Conservation (phyloP, 2,888 invertebrate species). For the Amphiduros pacificus region DNA sequence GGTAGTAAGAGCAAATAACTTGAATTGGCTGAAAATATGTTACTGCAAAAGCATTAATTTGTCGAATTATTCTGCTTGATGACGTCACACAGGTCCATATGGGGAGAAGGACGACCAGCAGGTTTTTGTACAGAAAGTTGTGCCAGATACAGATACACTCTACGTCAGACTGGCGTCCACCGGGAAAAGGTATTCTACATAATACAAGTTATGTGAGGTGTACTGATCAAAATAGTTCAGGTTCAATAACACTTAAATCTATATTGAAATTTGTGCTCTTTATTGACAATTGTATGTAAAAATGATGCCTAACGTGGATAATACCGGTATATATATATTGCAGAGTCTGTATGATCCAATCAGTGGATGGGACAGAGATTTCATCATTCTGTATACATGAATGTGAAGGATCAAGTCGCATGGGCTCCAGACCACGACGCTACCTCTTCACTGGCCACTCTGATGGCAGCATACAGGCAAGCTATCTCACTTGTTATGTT, state of each 20-base stretch:
- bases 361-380: conserved; percentile 87
- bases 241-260: too few species aligned
- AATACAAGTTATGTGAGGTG: too few species aligned
- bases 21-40: too few species aligned
- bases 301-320: too few species aligned
- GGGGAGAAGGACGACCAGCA: conserved; percentile 98
- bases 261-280: too few species aligned
- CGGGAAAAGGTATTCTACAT: conserved; percentile 81
- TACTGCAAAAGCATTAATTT: too few species aligned
- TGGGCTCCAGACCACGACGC: conserved; percentile 84
- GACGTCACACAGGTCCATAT: conserved; percentile 68
- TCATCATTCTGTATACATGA: conserved; percentile 96
- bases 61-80: neutral
- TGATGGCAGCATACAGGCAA: conserved; percentile 54
- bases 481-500: too few species aligned
- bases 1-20: too few species aligned
- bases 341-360: conserved; percentile 35
- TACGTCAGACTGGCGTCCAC: conserved; percentile 93
- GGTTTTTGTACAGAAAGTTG: conserved; percentile 96
- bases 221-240: too few species aligned
- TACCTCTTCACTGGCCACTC: conserved; percentile 58
- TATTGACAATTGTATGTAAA: too few species aligned
- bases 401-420: conserved; percentile 92
- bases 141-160: conserved; percentile 93
- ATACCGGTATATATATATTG: neutral